Base-by-base conservation (phyloP, 1,140 invertebrate genomes). In the Dendroctonus ponderosae region DNA sequence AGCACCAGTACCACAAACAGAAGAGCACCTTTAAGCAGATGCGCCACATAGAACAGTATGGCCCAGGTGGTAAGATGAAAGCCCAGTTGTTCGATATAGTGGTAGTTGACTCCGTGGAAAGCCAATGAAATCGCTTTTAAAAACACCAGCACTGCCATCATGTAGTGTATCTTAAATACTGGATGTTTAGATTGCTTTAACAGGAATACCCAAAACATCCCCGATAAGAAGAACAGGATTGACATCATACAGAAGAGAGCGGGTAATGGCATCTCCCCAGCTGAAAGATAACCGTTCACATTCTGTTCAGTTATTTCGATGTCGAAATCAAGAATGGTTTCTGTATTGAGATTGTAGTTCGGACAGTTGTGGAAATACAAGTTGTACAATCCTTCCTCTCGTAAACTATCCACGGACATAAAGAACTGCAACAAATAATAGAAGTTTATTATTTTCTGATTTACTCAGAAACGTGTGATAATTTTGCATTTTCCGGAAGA, bases 61-160 rank as follows among this genome's bases (percentile, higher is more conserved):
- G 97, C 97, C 96, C 97, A 99, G 5, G 95, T 91, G 53, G 96
- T 94, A 26, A 97, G 90, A 77, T 98, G 95, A 70, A 93, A 90
- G 9, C 97, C 97, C 72, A 91, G 86, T n/a, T 86, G 89, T 78
- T 96, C 87, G 76, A 99, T 98, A 76, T 96, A 98, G 77, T 98
- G 93, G 78, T 91, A 98, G 80, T 99, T 98, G 15, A 99, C 91
- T 58, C 93, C 94, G 79, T 99, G 97, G 78, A 98, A 98, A 42
- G 97, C 85, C 46, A 98, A 79, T 0, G 96, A 96, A 7, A 98
- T 76, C 0, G 94, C 91, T 78, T 98, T 99, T 6, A 98, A 79
- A 74, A 91, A 96, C 1, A 99, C 92, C 52, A 99, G 82, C 5
- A 93, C 87, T 48, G 94, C 91, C 97, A 99, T 99, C 49, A 99